Base-by-base conservation (phyloP, 2,888 invertebrate species). In the Priocnemis perturbator region DNA sequence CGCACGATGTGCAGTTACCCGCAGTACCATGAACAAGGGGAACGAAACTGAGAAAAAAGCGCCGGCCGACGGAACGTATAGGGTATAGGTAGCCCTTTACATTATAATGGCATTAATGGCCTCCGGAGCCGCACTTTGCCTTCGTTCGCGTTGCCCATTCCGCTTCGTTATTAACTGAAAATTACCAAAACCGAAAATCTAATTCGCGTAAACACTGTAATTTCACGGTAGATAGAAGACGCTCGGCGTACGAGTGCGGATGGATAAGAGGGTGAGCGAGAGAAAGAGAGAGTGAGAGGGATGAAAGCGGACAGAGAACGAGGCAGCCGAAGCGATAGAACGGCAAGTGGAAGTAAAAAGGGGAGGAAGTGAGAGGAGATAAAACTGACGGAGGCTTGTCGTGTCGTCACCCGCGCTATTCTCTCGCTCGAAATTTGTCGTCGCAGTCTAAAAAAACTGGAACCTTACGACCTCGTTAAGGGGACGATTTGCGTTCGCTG, bases 161-260 rank as follows among this genome's bases (percentile, higher is more conserved):
- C 77, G 69, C 75, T 80, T 78, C 82, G 85, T 86, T 85, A 87
- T 87, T 86, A 86, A 85, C 86, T 83, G 85, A 87, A 87, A 87
- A 87, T 87, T 87, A 86, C 86, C 87, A 84, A 87, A 87, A 85
- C 84, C 87, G 73, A 86, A 86, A 87, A 87, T 87, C 85, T 86
- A 87, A 87, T 86, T 87, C 87, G 81, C 83, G 86, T 85, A 87
- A 87, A 87, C 82, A 86, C 87, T 81, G 85, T 85, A 85, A 87
- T 87, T 81, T 81, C 68, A 73, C 69, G 69, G 74, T 70, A 77
- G 73, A 52, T 53, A 55, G 76, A 69, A 71, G 60, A 50, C 17
- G 50, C 3, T 11, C n/a, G n/a, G 37, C 7, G 37, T 37, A 37
- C 37, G 37, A 37, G 37, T 37, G 37, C 37, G 37, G 37, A 37